A percentile compares a stretch with the other conserved stretches of the same genome.
phyloP scores from a whole-genome alignment of 2,888 invertebrate genomes.

The Phaonia tiefii region DNA sequence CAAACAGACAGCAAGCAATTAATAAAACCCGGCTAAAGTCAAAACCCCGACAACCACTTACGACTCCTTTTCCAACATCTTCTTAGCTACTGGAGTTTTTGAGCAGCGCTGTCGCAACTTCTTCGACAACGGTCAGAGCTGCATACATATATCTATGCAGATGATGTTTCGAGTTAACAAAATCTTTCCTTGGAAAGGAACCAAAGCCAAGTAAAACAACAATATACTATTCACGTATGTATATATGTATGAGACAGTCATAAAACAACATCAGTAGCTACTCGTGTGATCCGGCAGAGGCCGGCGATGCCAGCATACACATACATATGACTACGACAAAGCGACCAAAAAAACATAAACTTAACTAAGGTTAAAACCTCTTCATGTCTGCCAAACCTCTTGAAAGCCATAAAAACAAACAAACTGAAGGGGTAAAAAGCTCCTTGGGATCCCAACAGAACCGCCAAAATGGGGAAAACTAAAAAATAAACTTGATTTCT shows the following conservation, averaged over 20 bases:
- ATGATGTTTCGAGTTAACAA: constrained; percentile 32
- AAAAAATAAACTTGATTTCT: constrained; percentile 27
- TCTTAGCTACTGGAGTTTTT: constrained; percentile 75
- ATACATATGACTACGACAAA: background rate
- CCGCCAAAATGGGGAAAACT: background rate
- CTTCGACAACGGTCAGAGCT: constrained; percentile 20
- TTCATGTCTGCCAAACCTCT: constrained; percentile 43
- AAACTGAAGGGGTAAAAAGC: constrained; percentile 2
- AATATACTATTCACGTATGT: too few species aligned
- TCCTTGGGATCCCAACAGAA: constrained; percentile 24
- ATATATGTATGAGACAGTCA: constrained; percentile 30
- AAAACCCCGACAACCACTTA: constrained; percentile 36
- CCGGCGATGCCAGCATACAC: background rate
- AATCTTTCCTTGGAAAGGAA: constrained; percentile 21
- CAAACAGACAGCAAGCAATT: constrained; percentile 22
- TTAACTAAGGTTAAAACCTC: constrained; percentile 33
- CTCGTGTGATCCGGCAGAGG: background rate
- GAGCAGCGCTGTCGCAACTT: constrained; percentile 70
- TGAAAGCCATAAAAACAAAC: background rate
- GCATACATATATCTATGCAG: constrained; percentile 54
- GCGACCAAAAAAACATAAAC: constrained; percentile 8
- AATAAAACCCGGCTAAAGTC: constrained; percentile 30
- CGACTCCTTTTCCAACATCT: background rate
- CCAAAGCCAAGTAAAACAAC: background rate
- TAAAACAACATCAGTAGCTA: constrained; percentile 43